phyloP scores from a whole-genome alignment of 2,113 vertebrate species.

The Dasypus novemcinctus region DNA sequence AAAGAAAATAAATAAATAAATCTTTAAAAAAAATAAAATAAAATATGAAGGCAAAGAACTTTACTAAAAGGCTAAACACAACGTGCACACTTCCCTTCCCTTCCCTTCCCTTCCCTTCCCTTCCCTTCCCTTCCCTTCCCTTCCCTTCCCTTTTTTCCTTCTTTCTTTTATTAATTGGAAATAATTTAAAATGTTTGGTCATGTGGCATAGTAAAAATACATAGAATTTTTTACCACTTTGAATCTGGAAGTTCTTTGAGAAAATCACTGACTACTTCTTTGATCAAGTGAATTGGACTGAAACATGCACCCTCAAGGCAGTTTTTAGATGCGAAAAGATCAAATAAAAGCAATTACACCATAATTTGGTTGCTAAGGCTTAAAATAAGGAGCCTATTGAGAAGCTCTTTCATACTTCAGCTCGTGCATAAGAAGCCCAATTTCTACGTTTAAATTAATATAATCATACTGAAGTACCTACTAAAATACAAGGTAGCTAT shows the following conservation, averaged over 20 bases:
- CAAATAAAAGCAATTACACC: constrained; percentile 88
- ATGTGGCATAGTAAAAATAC: constrained; percentile 69
- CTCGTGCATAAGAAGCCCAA: constrained; percentile 41
- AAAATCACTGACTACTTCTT: constrained; percentile 73
- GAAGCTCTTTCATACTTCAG: constrained; percentile 70
- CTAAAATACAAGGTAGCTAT: constrained; percentile 52
- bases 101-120: neutral
- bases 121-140: neutral
- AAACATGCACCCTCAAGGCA: constrained; percentile 81
- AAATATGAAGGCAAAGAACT: neutral
- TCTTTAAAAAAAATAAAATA: too few relatives aligned
- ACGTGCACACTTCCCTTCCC: neutral
- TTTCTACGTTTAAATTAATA: constrained; percentile 73
- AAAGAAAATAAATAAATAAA: too few relatives aligned
- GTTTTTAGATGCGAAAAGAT: constrained; percentile 84
- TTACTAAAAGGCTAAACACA: neutral
- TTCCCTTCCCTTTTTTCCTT: neutral
- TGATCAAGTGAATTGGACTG: constrained; percentile 83
- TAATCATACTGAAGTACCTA: constrained; percentile 64
- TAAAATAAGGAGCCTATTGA: constrained; percentile 80
- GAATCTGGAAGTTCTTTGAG: constrained; percentile 78
- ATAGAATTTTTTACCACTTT: constrained; percentile 73
- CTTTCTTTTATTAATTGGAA: neutral
- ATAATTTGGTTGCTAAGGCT: constrained; percentile 86
- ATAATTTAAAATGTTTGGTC: neutral